Evolutionary conservation across 1,140 invertebrate genomes (phyloP).

Genomic region (Oryctes rhinoceros): DNA sequence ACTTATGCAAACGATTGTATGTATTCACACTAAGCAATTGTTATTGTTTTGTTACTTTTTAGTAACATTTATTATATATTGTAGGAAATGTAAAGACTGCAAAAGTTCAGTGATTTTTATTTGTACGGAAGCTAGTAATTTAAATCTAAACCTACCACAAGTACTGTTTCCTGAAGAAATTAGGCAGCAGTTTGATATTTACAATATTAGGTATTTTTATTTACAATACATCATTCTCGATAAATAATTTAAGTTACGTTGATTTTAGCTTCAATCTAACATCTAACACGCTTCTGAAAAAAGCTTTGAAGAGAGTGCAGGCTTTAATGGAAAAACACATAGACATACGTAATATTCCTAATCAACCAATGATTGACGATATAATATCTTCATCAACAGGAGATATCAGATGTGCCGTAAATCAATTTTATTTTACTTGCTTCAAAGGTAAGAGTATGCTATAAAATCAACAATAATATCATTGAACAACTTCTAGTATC

Average conservation of each 20-base stretch:
- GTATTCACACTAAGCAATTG: too few relatives aligned
- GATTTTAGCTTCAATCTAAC: conserved; percentile 71
- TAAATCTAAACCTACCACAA: conserved; percentile 67
- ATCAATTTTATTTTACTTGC: conserved; percentile 76
- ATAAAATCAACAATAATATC: not conserved
- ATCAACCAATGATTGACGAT: conserved; percentile 68
- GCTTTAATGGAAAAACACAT: conserved; percentile 64
- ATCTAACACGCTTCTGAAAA: conserved; percentile 70
- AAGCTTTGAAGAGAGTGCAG: conserved; percentile 70
- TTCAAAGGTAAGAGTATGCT: conserved; percentile 66
- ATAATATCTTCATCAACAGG: conserved; percentile 73
- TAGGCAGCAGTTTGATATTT: conserved; percentile 68
- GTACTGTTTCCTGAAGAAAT: conserved; percentile 71
- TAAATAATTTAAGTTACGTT: not conserved
- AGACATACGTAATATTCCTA: conserved; percentile 61
- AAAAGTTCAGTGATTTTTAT: conserved; percentile 76
- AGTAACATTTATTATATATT: conserved; percentile 51
- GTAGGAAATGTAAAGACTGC: conserved; percentile 70
- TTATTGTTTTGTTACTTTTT: too few relatives aligned
- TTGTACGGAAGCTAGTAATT: conserved; percentile 71
- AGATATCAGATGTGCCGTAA: conserved; percentile 74
- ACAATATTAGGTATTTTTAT: conserved; percentile 66
- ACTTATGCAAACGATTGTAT: too few relatives aligned
- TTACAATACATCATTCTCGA: conserved; percentile 43
- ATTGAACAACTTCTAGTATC: not conserved